These are phyloP conservation scores for Micropoecilia bifurca DNA, from an alignment of 2,797 vertebrate genomes.

Conservation along the genomic window DNA sequence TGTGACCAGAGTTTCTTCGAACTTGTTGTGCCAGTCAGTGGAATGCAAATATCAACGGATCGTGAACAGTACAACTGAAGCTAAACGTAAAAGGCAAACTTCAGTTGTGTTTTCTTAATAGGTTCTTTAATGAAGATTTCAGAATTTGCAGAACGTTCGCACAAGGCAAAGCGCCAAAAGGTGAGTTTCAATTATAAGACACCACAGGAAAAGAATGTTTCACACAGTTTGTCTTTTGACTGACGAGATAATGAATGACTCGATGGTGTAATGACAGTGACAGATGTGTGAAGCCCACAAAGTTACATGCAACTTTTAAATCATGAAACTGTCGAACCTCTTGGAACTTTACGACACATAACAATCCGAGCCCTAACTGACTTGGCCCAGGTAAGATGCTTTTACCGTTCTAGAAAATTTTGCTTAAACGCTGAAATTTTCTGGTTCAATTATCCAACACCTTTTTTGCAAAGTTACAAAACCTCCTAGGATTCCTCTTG, in stretches of 20 bases:
- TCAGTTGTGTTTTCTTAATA: not conserved
- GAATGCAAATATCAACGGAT: not conserved
- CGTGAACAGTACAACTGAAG: not conserved
- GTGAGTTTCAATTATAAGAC: not conserved
- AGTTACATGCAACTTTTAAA: not conserved
- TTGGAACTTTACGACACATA: not conserved
- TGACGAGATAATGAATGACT: not conserved
- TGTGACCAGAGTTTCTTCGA: slow-evolving; percentile 1
- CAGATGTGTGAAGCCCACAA: not conserved
- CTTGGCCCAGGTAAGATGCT: no score
- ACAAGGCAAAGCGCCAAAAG: not conserved
- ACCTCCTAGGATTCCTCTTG: no score
- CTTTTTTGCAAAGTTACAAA: no score
- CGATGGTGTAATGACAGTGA: not conserved
- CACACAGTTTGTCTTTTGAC: not conserved
- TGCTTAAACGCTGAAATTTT: no score
- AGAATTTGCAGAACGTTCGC: not conserved
- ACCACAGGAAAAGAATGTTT: not conserved
- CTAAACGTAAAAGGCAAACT: not conserved
- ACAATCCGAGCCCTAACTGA: no score
- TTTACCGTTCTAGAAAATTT: not conserved
- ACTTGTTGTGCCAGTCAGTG: not conserved
- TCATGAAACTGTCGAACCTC: not conserved
- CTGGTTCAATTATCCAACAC: no score
- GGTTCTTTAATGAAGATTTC: not conserved